Evolutionary conservation across 2,113 vertebrate genomes (phyloP), one percentile per base, ranked within the genome.

Genomic region (Mesembrinibis cayennensis): DNA sequence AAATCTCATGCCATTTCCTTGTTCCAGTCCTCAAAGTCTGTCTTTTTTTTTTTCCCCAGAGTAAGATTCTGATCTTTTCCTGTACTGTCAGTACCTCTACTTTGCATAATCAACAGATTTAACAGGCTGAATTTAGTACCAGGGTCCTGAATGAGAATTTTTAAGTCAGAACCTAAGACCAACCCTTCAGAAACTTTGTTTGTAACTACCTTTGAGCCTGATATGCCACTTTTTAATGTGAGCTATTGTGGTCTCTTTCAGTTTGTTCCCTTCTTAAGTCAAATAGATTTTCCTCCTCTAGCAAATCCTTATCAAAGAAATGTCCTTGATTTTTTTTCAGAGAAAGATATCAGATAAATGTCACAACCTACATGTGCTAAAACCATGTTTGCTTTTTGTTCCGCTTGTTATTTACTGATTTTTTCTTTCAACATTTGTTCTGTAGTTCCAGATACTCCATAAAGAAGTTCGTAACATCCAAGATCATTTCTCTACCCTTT

Each of bases 341-440:
- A 96, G 81, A 90, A 88, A 93, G 74, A 73, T 76, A 83, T 82
- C 82, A 67, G 70, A 94, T 58, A 91, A 97, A 95, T 95, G 87
- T 95, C 85, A 94, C 66, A 96, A 85, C 84, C 78, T 92, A 86
- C 55, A 61, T 80, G 53, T 83, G 26, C 58, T 90, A 70, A 96
- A 94, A 88, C 22, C 30, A 22, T 83, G 55, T 94, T 95, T 96
- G 71, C 22, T 90, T 93, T 96, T 93, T 90, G 71, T 86, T 83
- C 93, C 1, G 0, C 53, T 94, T 95, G 82, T 83, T 85, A 97
- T 96, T 96, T 97, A 81, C 96, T 36, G 53, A 86, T 77, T 92
- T 74, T 85, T 94, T 82, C 73, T 76, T 90, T 93, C 82, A 96
- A 93, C 86, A 95, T 95, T 94, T 96, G 47, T 90, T 96, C 58